A percentile compares a stretch with the other conserved stretches of the same genome.
phyloP scores from a whole-genome alignment of 2,797 vertebrate genomes.

The Heterohyrax brucei region DNA sequence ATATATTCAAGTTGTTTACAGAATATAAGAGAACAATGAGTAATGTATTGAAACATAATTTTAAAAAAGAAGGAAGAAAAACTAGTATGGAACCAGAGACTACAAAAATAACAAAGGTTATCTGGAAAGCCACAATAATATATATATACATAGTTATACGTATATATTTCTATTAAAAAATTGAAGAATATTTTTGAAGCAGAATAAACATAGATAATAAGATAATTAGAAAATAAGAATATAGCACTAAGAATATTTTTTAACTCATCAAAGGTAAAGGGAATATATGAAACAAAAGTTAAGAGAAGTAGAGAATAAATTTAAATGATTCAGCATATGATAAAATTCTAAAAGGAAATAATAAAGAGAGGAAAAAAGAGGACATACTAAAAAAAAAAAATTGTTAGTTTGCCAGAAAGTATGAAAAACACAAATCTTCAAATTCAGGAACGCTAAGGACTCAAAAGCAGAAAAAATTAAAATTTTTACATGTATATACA shows the following conservation, averaged over 20 bases:
- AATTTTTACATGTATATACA: neutral
- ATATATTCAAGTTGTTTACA: neutral
- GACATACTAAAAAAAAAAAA: neutral
- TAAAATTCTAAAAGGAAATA: neutral
- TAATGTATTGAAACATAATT: neutral
- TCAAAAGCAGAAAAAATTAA: neutral
- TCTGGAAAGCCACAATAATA: neutral
- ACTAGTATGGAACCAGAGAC: neutral
- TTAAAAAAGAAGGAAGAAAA: neutral
- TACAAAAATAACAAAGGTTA: neutral
- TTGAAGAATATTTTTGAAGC: neutral
- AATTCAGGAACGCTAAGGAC: neutral
- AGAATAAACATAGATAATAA: neutral
- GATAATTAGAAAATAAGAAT: neutral
- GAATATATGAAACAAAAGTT: too few species aligned
- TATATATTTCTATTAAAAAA: too few species aligned
- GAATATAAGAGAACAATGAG: neutral
- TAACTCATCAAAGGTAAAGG: neutral
- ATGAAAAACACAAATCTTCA: neutral
- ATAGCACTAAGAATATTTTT: neutral
- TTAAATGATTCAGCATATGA: neutral
- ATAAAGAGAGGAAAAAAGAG: neutral
- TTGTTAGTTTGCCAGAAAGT: neutral
- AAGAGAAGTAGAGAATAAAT: neutral
- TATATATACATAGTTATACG: too few species aligned